Conservation (phyloP, 2,888 invertebrate genomes). For the Meteorus cinctellus region DNA sequence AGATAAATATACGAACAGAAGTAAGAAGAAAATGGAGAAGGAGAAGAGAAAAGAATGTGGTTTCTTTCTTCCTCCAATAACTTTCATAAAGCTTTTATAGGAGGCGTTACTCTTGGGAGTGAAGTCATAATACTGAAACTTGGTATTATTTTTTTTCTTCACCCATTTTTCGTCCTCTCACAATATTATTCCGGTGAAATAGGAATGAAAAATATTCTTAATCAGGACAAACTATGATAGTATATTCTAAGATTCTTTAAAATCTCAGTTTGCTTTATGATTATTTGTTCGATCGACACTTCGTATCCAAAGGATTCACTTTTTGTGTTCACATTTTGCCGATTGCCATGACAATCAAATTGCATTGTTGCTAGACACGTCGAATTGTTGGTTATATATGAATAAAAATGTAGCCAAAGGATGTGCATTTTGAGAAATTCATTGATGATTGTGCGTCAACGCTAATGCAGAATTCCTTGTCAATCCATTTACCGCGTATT, state of each 20-base stretch:
- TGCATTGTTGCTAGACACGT: not conserved
- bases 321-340: not conserved
- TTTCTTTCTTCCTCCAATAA: slow-evolving; percentile 17
- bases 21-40: not conserved
- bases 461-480: slow-evolving; percentile 1
- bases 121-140: slow-evolving; percentile 16
- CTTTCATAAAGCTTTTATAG: slow-evolving; percentile 34
- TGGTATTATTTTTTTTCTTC: not conserved
- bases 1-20: not conserved
- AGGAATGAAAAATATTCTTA: slow-evolving; percentile 4
- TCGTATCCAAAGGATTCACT: not conserved
- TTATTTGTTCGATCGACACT: not conserved
- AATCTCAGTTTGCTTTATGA: not conserved
- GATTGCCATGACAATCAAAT: slow-evolving; percentile 3
- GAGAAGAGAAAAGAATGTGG: slow-evolving; percentile 17
- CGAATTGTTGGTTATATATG: slow-evolving; percentile 2
- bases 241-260: not conserved
- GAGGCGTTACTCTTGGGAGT: slow-evolving; percentile 25
- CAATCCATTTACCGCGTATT: not conserved
- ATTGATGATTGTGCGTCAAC: slow-evolving; percentile 12
- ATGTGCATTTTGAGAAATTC: slow-evolving; percentile 7
- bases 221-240: not conserved
- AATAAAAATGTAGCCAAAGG: slow-evolving; percentile 22
- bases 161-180: not conserved
- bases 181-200: not conserved